Percentiles rank a stretch among this genome's conserved stretches.
phyloP scores from a whole-genome alignment of 1,140 invertebrate species.

The Leptinotarsa texana region DNA sequence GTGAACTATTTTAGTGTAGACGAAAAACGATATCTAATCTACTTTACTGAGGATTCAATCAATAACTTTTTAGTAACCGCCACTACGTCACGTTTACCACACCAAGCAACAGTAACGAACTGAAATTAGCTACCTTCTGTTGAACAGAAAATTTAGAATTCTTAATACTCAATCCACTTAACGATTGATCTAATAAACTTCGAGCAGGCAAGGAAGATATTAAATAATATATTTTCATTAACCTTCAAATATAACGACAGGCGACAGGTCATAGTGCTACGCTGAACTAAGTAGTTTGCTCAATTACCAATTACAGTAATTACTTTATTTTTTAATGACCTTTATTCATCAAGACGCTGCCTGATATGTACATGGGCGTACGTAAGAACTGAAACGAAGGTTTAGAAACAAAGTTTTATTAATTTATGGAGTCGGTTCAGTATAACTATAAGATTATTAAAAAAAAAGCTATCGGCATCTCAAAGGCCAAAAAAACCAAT shows the following conservation, averaged over 20 bases:
- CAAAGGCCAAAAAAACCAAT: no score
- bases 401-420: no score
- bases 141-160: not conserved
- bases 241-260: slow-evolving; percentile 6
- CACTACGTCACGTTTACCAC: not conserved
- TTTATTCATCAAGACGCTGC: slow-evolving; percentile 8
- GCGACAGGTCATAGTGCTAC: not conserved
- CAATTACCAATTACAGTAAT: slow-evolving; percentile 16
- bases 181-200: slow-evolving; percentile 13
- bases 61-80: not conserved
- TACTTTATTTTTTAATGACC: slow-evolving; percentile 13
- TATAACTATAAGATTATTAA: no score
- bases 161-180: slow-evolving; percentile 1
- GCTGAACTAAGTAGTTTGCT: not conserved
- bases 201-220: not conserved
- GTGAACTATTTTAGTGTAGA: no score
- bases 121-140: not conserved
- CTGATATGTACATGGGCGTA: not conserved
- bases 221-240: slow-evolving; percentile 18
- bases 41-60: no score
- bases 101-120: not conserved
- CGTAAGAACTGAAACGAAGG: no score
- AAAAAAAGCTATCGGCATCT: no score
- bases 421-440: no score
- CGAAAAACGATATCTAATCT: no score